Percentiles rank a stretch among this genome's conserved stretches.
phyloP scores from a whole-genome alignment of 2,797 vertebrate species.

The Hoplostethus mediterraneus region DNA sequence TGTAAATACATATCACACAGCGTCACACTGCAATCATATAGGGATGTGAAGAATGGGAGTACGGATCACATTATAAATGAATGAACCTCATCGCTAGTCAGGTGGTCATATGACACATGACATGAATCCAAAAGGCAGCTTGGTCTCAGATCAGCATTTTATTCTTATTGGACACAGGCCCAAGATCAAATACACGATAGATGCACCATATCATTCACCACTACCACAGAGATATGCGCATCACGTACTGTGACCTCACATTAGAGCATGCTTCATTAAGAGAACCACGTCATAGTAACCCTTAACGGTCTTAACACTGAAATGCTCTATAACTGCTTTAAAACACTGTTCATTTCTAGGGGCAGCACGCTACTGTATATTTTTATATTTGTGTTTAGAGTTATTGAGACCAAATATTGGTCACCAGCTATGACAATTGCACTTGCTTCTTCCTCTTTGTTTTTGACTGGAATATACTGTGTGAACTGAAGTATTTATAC shows the following conservation, averaged over 20 bases:
- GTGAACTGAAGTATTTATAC: slow-evolving; percentile 31
- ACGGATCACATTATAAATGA: too few species aligned
- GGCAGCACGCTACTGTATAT: not conserved
- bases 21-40: too few species aligned
- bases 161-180: too few species aligned
- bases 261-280: slow-evolving; percentile 46
- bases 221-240: slow-evolving; percentile 11
- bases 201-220: slow-evolving; percentile 30
- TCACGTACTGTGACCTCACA: not conserved
- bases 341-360: slow-evolving; percentile 11
- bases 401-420: slow-evolving; percentile 31
- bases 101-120: slow-evolving; percentile 33
- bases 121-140: not conserved
- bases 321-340: slow-evolving; percentile 28
- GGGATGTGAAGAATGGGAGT: too few species aligned
- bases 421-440: slow-evolving; percentile 74
- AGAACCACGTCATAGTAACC: slow-evolving; percentile 4
- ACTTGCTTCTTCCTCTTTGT: slow-evolving; percentile 37
- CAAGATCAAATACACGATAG: slow-evolving; percentile 4
- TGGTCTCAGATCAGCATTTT: slow-evolving; percentile 9
- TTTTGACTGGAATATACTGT: slow-evolving; percentile 9
- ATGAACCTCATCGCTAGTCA: slow-evolving; percentile 1
- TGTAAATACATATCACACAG: too few species aligned
- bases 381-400: slow-evolving; percentile 1
- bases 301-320: slow-evolving; percentile 7